phyloP scores from a whole-genome alignment of 2,113 vertebrate genomes.

The Melanerpes formicivorus region DNA sequence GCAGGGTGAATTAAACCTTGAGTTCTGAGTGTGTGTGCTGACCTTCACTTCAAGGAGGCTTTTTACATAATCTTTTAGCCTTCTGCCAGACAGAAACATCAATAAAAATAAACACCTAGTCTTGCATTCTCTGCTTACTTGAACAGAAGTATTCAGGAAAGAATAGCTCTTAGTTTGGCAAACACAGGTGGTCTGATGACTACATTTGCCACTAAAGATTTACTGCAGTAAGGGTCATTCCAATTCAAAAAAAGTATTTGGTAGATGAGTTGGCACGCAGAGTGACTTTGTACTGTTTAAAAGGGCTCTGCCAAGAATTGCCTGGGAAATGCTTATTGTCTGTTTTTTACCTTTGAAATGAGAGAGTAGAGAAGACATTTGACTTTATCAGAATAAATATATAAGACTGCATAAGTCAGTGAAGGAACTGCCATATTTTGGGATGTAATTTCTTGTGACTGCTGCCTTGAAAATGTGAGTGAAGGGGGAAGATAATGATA shows the following conservation, averaged over 20 bases:
- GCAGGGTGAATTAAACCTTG: background rate
- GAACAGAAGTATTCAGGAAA: background rate
- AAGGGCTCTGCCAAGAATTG: background rate
- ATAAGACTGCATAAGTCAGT: background rate
- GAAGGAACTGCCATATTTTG: background rate
- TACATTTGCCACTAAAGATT: background rate
- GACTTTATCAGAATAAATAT: background rate
- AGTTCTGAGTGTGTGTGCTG: conserved; percentile 26
- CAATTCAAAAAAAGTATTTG: conserved; percentile 14
- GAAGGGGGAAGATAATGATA: background rate
- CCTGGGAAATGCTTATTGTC: background rate
- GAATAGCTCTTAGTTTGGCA: background rate
- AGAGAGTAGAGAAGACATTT: background rate
- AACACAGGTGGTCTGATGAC: background rate
- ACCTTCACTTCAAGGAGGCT: conserved; percentile 57
- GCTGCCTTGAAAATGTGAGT: background rate
- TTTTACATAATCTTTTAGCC: conserved; percentile 41
- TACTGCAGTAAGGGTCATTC: background rate
- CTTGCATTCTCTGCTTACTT: conserved; percentile 17
- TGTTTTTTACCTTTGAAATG: background rate
- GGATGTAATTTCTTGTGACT: background rate
- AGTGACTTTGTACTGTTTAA: background rate
- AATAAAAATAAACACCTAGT: conserved; percentile 30
- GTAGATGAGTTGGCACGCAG: conserved; percentile 13
- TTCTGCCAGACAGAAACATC: background rate